Evolutionary conservation across 2,888 invertebrate genomes (phyloP).

Genomic region (Polylopha cassiicola): DNA sequence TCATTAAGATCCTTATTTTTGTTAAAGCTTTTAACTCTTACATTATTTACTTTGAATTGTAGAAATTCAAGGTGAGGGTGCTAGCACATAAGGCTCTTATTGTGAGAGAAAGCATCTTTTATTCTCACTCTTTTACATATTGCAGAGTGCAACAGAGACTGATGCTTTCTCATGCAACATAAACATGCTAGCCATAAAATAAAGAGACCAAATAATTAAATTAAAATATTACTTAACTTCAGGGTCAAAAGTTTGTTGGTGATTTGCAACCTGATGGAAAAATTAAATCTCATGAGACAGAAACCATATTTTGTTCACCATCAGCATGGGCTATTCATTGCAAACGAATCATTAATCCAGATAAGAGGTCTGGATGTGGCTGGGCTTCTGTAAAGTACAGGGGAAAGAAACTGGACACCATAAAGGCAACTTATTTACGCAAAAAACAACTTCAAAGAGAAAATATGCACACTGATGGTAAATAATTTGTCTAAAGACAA

Average conservation of each 20-base stretch:
- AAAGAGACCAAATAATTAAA: background rate
- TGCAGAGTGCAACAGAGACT: too few species aligned
- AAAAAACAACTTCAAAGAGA: conserved; percentile 80
- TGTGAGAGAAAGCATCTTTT: too few species aligned
- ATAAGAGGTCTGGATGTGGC: conserved; percentile 94
- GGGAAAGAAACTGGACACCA: conserved; percentile 91
- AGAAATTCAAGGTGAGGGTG: too few species aligned
- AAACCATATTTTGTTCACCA: conserved; percentile 91
- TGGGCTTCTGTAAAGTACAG: conserved; percentile 95
- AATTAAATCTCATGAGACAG: conserved; percentile 92
- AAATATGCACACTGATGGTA: conserved; percentile 70
- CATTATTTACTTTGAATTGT: too few species aligned
- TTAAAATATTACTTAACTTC: conserved; percentile 30
- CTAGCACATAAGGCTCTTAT: too few species aligned
- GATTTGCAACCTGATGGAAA: conserved; percentile 91
- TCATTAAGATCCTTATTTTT: background rate
- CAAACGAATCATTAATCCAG: conserved; percentile 92
- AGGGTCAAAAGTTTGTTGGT: conserved; percentile 93
- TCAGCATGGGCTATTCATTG: conserved; percentile 96
- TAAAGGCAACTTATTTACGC: conserved; percentile 90
- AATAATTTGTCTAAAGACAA: conserved; percentile 11
- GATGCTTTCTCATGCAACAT: too few species aligned
- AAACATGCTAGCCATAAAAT: background rate
- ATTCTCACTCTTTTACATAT: too few species aligned
- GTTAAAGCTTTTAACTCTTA: background rate